Percentiles rank a stretch among this genome's conserved stretches.
These are phyloP conservation scores for Bryconaethiops microstoma DNA, from an alignment of 2,797 vertebrate species.

Conservation along the genomic window DNA sequence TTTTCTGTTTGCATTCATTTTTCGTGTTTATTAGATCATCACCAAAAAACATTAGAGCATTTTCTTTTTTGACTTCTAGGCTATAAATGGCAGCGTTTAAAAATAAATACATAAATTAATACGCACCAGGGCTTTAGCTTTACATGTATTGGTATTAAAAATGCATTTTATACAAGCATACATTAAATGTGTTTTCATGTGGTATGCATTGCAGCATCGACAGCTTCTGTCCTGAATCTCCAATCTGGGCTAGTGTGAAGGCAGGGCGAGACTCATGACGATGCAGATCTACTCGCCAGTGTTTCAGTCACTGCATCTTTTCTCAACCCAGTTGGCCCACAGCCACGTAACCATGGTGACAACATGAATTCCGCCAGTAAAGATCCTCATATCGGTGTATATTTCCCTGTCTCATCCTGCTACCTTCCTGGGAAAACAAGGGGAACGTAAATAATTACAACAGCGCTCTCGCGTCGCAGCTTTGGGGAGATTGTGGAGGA, in stretches of 20 bases:
- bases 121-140: too few relatives aligned
- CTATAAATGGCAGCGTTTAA: neutral
- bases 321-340: slow-evolving; percentile 60
- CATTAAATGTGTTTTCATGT: neutral
- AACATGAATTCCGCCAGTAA: slow-evolving; percentile 50
- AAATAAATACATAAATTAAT: neutral
- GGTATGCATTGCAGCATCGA: neutral
- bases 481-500: slow-evolving; percentile 24
- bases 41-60: neutral
- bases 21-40: neutral
- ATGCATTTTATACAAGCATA: neutral
- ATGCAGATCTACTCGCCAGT: slow-evolving; percentile 49
- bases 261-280: slow-evolving; percentile 42
- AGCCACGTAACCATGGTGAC: slow-evolving; percentile 66
- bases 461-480: slow-evolving; percentile 21
- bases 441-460: slow-evolving; percentile 33
- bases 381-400: slow-evolving; percentile 47
- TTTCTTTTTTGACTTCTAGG: neutral
- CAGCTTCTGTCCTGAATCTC: slow-evolving; percentile 13
- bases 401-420: slow-evolving; percentile 44
- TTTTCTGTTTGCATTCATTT: neutral
- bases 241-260: slow-evolving; percentile 29
- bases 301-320: slow-evolving; percentile 52
- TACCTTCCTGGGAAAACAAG: slow-evolving; percentile 45
- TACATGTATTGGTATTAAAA: neutral